phyloP scores from a whole-genome alignment of 1,140 invertebrate species.

The Scaptomyza hsui region DNA sequence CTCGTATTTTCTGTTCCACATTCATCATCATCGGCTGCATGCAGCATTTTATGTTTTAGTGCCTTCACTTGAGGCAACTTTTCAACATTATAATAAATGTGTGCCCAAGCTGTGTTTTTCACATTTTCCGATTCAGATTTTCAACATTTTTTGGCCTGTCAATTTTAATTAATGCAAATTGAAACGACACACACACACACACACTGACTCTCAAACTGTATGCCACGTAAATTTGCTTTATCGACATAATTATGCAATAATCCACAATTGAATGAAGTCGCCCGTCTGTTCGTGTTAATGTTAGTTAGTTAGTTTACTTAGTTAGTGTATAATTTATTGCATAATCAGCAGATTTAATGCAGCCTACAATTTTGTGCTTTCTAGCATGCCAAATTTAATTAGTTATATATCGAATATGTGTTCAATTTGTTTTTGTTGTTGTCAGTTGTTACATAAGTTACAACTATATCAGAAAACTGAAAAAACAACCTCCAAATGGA shows the following conservation, averaged over 20 bases:
- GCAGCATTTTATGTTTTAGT: conserved; percentile 29
- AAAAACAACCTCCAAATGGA: conserved; percentile 13
- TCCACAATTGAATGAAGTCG: conserved; percentile 65
- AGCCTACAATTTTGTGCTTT: conserved; percentile 16
- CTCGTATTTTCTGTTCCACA: conserved; percentile 25
- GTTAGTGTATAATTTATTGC: conserved; percentile 24
- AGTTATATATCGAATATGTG: neutral
- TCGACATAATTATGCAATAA: conserved; percentile 74
- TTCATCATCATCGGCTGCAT: conserved; percentile 29
- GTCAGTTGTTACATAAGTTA: conserved; percentile 24
- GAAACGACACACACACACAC: conserved; percentile 34
- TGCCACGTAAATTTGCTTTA: conserved; percentile 60
- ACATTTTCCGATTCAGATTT: conserved; percentile 42
- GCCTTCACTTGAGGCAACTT: conserved; percentile 50
- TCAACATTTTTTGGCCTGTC: conserved; percentile 56
- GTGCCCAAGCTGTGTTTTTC: neutral
- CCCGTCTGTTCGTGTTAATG: conserved; percentile 27
- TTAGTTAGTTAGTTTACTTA: conserved; percentile 25
- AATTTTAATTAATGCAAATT: conserved; percentile 63
- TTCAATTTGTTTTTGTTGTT: conserved; percentile 22
- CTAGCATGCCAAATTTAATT: conserved; percentile 20
- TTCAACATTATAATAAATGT: conserved; percentile 31
- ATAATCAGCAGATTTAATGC: conserved; percentile 26
- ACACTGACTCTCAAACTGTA: too few species aligned
- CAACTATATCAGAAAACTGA: neutral